phyloP scores from a whole-genome alignment of 2,888 invertebrate genomes.

The Epirrita christyi region DNA sequence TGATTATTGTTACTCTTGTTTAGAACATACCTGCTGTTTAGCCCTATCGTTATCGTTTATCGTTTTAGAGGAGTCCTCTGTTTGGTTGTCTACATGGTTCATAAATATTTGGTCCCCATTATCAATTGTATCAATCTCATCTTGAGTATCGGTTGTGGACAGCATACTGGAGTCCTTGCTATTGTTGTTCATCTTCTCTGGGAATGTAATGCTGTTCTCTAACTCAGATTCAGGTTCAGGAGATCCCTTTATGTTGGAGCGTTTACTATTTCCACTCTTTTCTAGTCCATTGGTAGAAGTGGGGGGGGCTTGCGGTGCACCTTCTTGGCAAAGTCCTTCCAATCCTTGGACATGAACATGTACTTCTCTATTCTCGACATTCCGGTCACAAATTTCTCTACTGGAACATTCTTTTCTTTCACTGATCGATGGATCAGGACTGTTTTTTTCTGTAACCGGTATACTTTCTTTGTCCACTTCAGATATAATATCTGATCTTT shows the following conservation, averaged over 20 bases:
- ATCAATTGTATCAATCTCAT: slow-evolving; percentile 22
- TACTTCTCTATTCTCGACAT: slow-evolving; percentile 7
- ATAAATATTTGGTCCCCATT: slow-evolving; percentile 25
- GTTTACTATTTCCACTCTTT: slow-evolving; percentile 4
- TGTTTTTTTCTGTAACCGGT: neutral
- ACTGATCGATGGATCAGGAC: neutral
- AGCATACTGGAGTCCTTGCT: slow-evolving; percentile 28
- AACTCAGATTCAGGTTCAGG: slow-evolving; percentile 19
- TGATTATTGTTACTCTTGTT: no score
- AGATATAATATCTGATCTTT: slow-evolving; percentile 9
- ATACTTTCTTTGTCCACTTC: slow-evolving; percentile 3
- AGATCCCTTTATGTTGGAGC: slow-evolving; percentile 5
- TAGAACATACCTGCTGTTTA: slow-evolving; percentile 13
- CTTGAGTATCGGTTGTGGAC: slow-evolving; percentile 25
- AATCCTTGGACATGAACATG: slow-evolving; percentile 2
- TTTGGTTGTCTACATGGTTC: slow-evolving; percentile 15
- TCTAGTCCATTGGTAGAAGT: slow-evolving; percentile 16
- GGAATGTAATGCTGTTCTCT: slow-evolving; percentile 20
- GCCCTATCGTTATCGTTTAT: slow-evolving; percentile 1
- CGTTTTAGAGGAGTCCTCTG: slow-evolving; percentile 1
- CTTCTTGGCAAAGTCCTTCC: slow-evolving; percentile 4
- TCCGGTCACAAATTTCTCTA: neutral
- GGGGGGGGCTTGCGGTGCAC: neutral
- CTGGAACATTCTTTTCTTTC: slow-evolving; percentile 1
- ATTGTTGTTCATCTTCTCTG: slow-evolving; percentile 18